Evolutionary conservation across 2,113 vertebrate species (phyloP).

Genomic region (Loxodonta africana): DNA sequence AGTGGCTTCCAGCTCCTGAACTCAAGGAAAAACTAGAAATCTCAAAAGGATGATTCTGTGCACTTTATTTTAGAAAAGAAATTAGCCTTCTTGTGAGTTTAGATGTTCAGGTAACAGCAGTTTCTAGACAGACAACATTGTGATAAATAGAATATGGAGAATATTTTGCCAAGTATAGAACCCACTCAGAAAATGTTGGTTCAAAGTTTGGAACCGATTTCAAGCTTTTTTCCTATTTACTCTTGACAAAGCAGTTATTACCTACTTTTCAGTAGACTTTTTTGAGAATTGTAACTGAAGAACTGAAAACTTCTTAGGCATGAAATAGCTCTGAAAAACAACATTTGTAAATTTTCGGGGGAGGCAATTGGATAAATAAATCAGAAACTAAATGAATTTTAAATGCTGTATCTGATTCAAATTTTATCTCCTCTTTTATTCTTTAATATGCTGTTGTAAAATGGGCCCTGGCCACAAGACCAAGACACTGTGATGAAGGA

Average conservation of each 20-base stretch:
- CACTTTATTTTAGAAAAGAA: slow-evolving; percentile 23
- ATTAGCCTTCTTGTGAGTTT: not conserved
- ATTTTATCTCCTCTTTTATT: not conserved
- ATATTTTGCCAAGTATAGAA: slow-evolving; percentile 1
- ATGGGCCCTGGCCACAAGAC: not conserved
- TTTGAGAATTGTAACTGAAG: slow-evolving; percentile 16
- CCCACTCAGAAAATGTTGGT: not conserved
- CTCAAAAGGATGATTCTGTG: not conserved
- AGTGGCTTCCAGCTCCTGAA: not conserved
- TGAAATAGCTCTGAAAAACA: slow-evolving; percentile 4
- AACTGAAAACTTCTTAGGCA: not conserved
- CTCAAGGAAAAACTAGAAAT: not conserved
- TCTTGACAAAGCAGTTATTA: slow-evolving; percentile 21
- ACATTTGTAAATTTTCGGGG: not conserved
- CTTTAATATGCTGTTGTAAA: not conserved
- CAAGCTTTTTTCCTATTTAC: not conserved
- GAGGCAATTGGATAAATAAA: not conserved
- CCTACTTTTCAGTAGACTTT: slow-evolving; percentile 2
- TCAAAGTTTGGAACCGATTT: slow-evolving; percentile 33
- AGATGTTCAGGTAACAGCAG: not conserved
- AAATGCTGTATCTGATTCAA: not conserved
- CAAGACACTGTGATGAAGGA: not conserved
- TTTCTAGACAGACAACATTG: not conserved
- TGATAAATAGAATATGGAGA: not conserved
- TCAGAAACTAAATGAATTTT: not conserved